Evolutionary conservation across 2,113 vertebrate species (phyloP).

Genomic region (Sisor rabdophorus): DNA sequence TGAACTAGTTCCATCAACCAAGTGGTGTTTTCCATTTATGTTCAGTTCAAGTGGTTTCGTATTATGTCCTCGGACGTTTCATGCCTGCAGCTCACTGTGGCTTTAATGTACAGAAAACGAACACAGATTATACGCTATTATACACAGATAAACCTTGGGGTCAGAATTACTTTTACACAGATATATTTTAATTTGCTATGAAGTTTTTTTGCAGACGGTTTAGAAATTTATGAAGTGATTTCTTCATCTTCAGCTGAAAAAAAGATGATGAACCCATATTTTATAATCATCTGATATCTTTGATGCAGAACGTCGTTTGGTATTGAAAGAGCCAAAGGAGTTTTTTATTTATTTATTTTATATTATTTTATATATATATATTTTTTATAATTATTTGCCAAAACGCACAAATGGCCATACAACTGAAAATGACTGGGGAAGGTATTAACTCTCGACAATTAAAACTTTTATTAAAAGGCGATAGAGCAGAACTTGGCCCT

Average conservation of each 20-base stretch:
- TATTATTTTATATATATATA: too few relatives aligned
- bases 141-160: background rate
- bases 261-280: slow-evolving; percentile 48
- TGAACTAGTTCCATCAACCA: slow-evolving; percentile 39
- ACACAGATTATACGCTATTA: background rate
- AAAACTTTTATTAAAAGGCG: slow-evolving; percentile 27
- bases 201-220: slow-evolving; percentile 60
- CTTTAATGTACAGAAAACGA: background rate
- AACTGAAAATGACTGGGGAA: background rate
- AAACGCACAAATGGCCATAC: slow-evolving; percentile 23
- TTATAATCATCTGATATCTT: slow-evolving; percentile 52
- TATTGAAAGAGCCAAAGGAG: slow-evolving; percentile 35
- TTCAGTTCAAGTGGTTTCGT: slow-evolving; percentile 27
- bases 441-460: slow-evolving; percentile 11
- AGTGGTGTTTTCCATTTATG: slow-evolving; percentile 37
- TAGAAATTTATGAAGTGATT: slow-evolving; percentile 61
- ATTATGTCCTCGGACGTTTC: slow-evolving; percentile 32
- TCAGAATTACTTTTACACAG: background rate
- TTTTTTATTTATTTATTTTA: too few relatives aligned
- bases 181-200: too few relatives aligned
- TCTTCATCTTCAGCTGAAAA: slow-evolving; percentile 48
- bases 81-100: background rate
- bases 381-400: too few relatives aligned
- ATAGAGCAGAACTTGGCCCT: slow-evolving; percentile 21
- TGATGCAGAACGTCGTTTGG: slow-evolving; percentile 50